Evolutionary conservation across 1,140 invertebrate species (phyloP), one percentile per base, ranked within the genome.

Genomic region (Drosophila bocqueti): DNA sequence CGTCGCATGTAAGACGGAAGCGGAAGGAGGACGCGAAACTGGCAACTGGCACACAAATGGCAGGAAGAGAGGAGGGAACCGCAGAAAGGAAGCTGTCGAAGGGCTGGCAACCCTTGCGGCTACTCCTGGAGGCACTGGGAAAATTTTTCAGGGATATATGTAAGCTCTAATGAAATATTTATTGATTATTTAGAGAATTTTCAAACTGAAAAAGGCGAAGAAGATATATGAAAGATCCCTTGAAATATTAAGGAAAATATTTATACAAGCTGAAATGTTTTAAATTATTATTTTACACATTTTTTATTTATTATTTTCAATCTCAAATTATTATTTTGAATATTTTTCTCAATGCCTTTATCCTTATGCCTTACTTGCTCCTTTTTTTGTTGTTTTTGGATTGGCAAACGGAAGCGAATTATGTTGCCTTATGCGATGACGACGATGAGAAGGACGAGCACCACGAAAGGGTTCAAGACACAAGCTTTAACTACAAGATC

Each of bases 11-110:
- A 55, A 72, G 73, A 77, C 84, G 84, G 85, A 89, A 87, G 66
- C 84, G 84, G 84, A 87, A 89, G 78, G 84, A 84, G 78, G 84
- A 84, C 85, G 84, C 83, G 54, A 78, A 83, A 89, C 76, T 79
- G 81, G 79, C 79, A 77, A 82, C 83, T 76, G 81, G 74, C 75
- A 85, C 50, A 86, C 49, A 79, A 81, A 83, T 45, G 55, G n/a
- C 58, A 50, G 49, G 49, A n/a, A 34, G n/a, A 34, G 64, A 26
- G 62, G 45, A 31, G 52, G 45, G 47, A 62, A 87, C 84, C 80
- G 81, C 84, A 87, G 54, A 67, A 76, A 83, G 84, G 84, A 89
- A 87, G 83, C 83, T 87, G 83, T 86, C 83, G 61, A 76, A 76
- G 64, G 69, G 73, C 65, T 89, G 84, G 26, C 84, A 87, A 78